These are phyloP conservation scores for human DNA, from an alignment of 2,113 vertebrate genomes.

Conservation along the genomic window GRCh38 chr20:51224501-51225000, in stretches of 20 bases:
- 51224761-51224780: neutral
- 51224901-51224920: neutral
- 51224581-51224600: no score
- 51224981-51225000: neutral
- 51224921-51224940: accelerated
- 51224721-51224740: neutral
- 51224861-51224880: accelerated
- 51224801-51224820: neutral
- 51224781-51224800: accelerated
- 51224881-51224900: accelerated
- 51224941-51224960: neutral
- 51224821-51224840: accelerated
- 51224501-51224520: no score
- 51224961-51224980: no score
- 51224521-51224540: no score
- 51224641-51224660: no score
- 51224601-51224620: no score
- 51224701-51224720: neutral
- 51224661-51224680: neutral
- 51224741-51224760: neutral
- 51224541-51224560: no score
- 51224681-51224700: neutral
- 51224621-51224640: no score
- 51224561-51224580: no score
- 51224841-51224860: neutral